A percentile compares a stretch with the other conserved stretches of the same genome.
Evolutionary conservation across 2,797 vertebrate species (phyloP).

Genomic region (Lepilemur ruficaudatus): DNA sequence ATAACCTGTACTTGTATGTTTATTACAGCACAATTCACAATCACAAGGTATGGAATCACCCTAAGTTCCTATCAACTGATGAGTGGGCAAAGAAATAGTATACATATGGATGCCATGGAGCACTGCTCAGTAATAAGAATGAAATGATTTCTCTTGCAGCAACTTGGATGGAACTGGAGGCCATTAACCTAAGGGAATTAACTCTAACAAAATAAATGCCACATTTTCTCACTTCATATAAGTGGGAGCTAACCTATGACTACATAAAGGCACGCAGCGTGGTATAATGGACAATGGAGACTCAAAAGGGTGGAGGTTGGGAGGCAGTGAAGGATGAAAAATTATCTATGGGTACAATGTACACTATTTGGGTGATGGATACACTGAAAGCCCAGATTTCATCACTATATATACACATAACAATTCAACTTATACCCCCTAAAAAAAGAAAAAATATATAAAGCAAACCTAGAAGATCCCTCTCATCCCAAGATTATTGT

Average conservation of each 20-base stretch:
- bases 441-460: background rate
- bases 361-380: background rate
- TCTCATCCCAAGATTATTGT: background rate
- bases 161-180: background rate
- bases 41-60: background rate
- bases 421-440: background rate
- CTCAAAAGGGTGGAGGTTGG: background rate
- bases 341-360: background rate
- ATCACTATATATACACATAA: background rate
- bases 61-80: background rate
- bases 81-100: background rate
- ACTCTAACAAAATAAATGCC: background rate
- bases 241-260: no score
- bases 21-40: background rate
- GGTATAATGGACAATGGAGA: background rate
- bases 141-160: background rate
- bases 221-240: background rate
- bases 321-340: background rate
- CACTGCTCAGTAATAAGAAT: background rate
- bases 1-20: background rate
- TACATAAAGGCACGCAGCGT: background rate
- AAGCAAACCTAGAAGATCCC: background rate
- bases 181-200: background rate
- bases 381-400: background rate
- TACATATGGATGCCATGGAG: background rate